Percentiles rank a stretch among this genome's conserved stretches.
Conservation (phyloP, 2,888 invertebrate genomes). For the Latrodectus hesperus region DNA sequence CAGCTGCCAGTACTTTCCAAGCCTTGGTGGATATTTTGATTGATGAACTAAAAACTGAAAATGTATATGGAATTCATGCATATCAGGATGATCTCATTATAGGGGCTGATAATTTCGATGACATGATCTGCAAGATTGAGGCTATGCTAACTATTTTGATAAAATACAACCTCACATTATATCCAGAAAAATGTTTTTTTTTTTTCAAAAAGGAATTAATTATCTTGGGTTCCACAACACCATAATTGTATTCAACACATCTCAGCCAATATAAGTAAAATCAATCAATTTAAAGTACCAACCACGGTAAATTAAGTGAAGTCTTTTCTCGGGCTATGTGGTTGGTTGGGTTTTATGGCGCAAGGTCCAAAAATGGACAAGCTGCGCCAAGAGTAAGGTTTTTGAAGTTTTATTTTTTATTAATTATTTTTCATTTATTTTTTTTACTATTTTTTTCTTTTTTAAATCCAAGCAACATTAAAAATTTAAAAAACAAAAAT, state of each 20-base stretch:
- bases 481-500: too few relatives aligned
- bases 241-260: not conserved
- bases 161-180: slow-evolving; percentile 5
- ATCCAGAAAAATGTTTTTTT: not conserved
- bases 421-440: too few relatives aligned
- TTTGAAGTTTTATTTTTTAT: too few relatives aligned
- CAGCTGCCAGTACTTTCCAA: slow-evolving; percentile 10
- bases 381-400: too few relatives aligned
- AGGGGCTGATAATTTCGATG: not conserved
- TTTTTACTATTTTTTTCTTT: too few relatives aligned
- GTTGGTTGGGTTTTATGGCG: too few relatives aligned
- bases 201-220: not conserved
- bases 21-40: slow-evolving; percentile 4
- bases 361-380: too few relatives aligned
- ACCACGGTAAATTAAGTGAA: not conserved
- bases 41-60: not conserved
- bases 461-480: too few relatives aligned
- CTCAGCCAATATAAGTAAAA: slow-evolving; percentile 4
- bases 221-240: slow-evolving; percentile 19
- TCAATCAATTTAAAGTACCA: not conserved
- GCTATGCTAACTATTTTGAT: not conserved
- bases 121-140: not conserved
- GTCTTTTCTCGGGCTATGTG: slow-evolving; percentile 14
- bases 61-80: not conserved
- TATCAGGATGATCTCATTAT: slow-evolving; percentile 15